A percentile compares a stretch with the other conserved stretches of the same genome.
These are phyloP conservation scores for Alligator mississippiensis DNA, from an alignment of 2,113 vertebrate species.

Conservation along the genomic window DNA sequence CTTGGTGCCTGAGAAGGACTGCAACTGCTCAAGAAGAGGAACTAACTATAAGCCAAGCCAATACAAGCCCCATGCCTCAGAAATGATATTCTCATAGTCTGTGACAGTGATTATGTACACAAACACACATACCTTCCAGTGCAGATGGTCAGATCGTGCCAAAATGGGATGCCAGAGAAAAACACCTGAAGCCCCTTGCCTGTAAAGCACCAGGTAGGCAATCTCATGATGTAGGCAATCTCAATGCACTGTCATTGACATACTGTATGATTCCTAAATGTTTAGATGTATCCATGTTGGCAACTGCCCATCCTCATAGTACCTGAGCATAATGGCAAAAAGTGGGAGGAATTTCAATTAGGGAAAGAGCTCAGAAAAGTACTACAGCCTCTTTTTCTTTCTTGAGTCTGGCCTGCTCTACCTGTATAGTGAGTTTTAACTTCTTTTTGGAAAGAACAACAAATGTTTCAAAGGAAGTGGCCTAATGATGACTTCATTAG, in stretches of 20 bases:
- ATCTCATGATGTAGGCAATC: background rate
- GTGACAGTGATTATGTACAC: too few relatives aligned
- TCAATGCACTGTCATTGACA: background rate
- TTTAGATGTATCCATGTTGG: background rate
- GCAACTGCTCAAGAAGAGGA: background rate
- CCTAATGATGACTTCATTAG: background rate
- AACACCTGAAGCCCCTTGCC: background rate
- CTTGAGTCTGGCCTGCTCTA: background rate
- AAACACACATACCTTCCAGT: background rate
- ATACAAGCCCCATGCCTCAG: background rate
- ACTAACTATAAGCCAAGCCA: background rate
- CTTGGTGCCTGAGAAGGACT: background rate
- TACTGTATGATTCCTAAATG: background rate
- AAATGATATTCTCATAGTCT: background rate
- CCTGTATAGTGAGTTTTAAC: background rate
- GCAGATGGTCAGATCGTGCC: background rate
- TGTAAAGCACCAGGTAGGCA: too few relatives aligned
- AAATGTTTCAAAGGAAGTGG: background rate
- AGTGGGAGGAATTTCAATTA: background rate
- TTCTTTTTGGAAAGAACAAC: background rate
- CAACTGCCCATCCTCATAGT: background rate
- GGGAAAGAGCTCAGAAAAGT: background rate
- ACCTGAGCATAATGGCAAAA: background rate
- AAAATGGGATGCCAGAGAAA: background rate
- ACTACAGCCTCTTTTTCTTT: background rate